Conservation (phyloP, 2,888 invertebrate species). For the Drosophila antonietae region DNA sequence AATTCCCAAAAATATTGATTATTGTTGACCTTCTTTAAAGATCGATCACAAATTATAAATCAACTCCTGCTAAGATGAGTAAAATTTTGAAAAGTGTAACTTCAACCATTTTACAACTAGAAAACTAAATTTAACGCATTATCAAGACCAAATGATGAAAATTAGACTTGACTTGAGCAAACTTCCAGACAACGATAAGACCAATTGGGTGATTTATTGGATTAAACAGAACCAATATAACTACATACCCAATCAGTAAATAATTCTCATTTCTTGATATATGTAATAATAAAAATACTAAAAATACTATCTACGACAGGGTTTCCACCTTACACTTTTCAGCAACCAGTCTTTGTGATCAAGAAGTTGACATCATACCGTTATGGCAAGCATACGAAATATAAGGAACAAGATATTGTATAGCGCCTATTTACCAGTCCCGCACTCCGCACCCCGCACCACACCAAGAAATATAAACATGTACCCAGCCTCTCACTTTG, state of each 20-base stretch:
- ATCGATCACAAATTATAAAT: too few relatives aligned
- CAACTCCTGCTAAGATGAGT: too few relatives aligned
- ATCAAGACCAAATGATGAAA: too few relatives aligned
- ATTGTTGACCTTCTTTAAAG: too few relatives aligned
- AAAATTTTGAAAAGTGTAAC: too few relatives aligned
- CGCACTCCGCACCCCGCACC: conserved; percentile 28
- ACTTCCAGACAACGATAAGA: conserved; percentile 26
- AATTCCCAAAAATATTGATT: too few relatives aligned
- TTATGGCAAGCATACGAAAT: conserved; percentile 24
- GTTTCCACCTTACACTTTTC: not conserved
- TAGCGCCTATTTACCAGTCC: conserved; percentile 34
- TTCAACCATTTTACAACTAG: too few relatives aligned
- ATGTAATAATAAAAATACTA: not conserved
- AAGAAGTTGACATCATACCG: not conserved
- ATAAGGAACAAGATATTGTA: conserved; percentile 57
- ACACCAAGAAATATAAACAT: conserved; percentile 35
- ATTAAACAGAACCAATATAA: conserved; percentile 5
- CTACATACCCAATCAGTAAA: not conserved
- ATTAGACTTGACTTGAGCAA: not conserved
- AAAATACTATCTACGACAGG: not conserved
- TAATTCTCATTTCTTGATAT: not conserved
- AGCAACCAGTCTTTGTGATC: not conserved
- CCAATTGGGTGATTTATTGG: conserved; percentile 16
- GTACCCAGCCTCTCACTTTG: conserved; percentile 33
- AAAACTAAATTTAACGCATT: not conserved